phyloP scores from a whole-genome alignment of 2,888 invertebrate species.

The Megastigmus dorsalis region DNA sequence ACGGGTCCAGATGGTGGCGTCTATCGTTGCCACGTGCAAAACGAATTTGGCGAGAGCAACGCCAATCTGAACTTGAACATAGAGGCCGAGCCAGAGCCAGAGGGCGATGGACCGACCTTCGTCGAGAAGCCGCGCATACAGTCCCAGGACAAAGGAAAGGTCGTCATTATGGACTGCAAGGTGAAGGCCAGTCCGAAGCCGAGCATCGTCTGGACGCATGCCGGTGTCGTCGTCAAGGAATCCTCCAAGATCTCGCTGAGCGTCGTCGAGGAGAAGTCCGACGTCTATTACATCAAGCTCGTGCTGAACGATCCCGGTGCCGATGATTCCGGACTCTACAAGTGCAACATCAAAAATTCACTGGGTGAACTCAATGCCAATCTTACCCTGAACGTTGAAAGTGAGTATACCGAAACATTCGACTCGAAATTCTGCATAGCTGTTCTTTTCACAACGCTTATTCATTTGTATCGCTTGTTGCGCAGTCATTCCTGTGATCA shows the following conservation, averaged over 20 bases:
- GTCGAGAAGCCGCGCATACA: constrained; percentile 92
- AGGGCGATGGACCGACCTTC: constrained; percentile 96
- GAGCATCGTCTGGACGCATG: constrained; percentile 88
- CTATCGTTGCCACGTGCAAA: constrained; percentile 95
- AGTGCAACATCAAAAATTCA: constrained; percentile 97
- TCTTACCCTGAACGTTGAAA: constrained; percentile 97
- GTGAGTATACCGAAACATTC: too few relatives aligned
- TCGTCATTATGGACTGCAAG: constrained; percentile 91
- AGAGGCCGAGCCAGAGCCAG: constrained; percentile 95
- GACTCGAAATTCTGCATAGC: too few relatives aligned
- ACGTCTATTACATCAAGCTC: constrained; percentile 90
- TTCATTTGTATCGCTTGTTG: constrained; percentile 51
- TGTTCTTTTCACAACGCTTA: too few relatives aligned
- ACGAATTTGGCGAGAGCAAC: constrained; percentile 97
- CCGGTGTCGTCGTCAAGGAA: constrained; percentile 86
- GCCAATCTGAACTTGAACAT: constrained; percentile 97
- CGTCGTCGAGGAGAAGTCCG: constrained; percentile 82
- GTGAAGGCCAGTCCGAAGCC: constrained; percentile 90
- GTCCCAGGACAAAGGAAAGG: constrained; percentile 87
- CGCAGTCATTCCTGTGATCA: constrained; percentile 92
- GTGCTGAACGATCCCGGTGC: constrained; percentile 93
- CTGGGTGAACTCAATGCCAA: constrained; percentile 98
- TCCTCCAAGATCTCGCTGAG: constrained; percentile 87
- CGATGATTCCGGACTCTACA: constrained; percentile 97
- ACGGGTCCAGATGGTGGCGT: constrained; percentile 88